A percentile compares a stretch with the other conserved stretches of the same genome.
These are phyloP conservation scores for Diglossa cyanea DNA, from an alignment of 2,797 vertebrate species.

Conservation along the genomic window DNA sequence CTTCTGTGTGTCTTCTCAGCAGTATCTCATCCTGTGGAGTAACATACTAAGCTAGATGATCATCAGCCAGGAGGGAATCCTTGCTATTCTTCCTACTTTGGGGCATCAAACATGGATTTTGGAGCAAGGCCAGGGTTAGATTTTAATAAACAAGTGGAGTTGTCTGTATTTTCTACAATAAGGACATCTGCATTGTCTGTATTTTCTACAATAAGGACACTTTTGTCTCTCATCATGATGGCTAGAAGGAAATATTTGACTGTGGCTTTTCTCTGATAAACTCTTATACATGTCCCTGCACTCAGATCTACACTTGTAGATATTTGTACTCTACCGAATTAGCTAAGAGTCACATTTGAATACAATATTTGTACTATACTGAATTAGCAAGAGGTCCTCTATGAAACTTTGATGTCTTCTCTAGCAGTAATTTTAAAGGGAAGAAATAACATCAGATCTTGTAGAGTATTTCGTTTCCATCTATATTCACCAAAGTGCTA, in stretches of 20 bases:
- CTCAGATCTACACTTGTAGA: neutral
- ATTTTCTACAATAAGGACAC: neutral
- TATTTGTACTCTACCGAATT: neutral
- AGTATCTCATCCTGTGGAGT: neutral
- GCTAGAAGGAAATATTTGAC: neutral
- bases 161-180: neutral
- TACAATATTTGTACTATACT: neutral
- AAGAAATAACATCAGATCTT: neutral
- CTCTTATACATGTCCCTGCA: neutral
- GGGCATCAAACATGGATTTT: neutral
- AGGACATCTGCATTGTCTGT: neutral
- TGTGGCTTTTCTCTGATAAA: neutral
- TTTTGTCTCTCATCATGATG: neutral
- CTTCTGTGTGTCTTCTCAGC: neutral
- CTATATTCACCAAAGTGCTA: neutral
- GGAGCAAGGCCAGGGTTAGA: neutral
- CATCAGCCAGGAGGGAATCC: neutral
- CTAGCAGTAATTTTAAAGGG: neutral
- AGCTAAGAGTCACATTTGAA: too few relatives aligned
- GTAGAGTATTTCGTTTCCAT: neutral
- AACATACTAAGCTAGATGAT: neutral
- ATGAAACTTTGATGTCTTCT: neutral
- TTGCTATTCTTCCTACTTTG: neutral
- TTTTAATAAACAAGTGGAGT: neutral
- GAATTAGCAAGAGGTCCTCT: neutral